Conservation (phyloP, 2,888 invertebrate genomes). For the Aspidiotus rigidus region DNA sequence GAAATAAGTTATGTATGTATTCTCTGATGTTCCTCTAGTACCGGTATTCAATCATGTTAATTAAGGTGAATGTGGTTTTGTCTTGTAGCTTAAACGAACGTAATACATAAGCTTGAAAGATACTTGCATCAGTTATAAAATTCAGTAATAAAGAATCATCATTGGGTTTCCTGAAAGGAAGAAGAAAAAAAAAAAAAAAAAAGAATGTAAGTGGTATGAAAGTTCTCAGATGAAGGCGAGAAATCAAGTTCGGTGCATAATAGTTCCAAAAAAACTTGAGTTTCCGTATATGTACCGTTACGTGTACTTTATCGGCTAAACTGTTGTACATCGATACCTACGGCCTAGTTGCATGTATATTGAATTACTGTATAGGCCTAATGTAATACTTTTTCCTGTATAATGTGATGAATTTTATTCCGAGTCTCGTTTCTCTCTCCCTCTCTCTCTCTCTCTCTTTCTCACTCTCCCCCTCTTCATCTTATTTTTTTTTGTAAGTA, state of each 20-base stretch:
- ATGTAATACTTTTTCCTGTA: conserved; percentile 24
- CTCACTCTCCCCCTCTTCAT: too few species aligned
- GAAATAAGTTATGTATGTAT: conserved; percentile 9
- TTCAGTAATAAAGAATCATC: too few species aligned
- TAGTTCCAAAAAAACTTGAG: not conserved
- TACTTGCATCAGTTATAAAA: too few species aligned
- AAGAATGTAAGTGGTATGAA: too few species aligned
- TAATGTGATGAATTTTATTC: conserved; percentile 30
- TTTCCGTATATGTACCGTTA: not conserved
- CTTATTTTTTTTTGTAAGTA: conserved; percentile 19
- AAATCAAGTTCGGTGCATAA: too few species aligned
- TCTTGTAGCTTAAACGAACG: not conserved
- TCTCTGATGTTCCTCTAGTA: conserved; percentile 16
- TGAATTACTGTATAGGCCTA: conserved; percentile 27
- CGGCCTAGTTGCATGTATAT: conserved; percentile 25
- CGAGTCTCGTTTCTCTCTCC: conserved; percentile 7
- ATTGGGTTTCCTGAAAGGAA: too few species aligned
- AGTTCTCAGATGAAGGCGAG: too few species aligned
- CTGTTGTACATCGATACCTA: conserved; percentile 10
- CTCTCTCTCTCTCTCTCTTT: too few species aligned
- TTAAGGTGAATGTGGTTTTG: not conserved
- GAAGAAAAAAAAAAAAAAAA: too few species aligned
- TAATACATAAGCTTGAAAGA: too few species aligned
- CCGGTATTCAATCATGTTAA: not conserved
- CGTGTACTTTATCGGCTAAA: not conserved